A percentile compares a stretch with the other conserved stretches of the same genome.
phyloP scores from a whole-genome alignment of 2,113 vertebrate species.

The Hepsetus odoe region DNA sequence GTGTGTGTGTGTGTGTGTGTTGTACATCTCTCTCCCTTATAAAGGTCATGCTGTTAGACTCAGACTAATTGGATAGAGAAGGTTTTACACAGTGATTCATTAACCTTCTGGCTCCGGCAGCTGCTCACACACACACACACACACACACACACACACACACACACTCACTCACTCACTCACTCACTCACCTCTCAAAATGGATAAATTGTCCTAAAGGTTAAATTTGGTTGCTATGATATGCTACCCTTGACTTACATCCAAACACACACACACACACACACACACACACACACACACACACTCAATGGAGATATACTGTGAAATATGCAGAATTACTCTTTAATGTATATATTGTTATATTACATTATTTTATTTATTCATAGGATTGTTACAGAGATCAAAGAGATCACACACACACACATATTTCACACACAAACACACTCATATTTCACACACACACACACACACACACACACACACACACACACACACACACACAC shows the following conservation, averaged over 20 bases:
- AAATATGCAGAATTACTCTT: no score
- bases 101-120: constrained; percentile 56
- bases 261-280: neutral
- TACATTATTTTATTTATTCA: neutral
- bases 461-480: constrained; percentile 14
- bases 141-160: constrained; percentile 16
- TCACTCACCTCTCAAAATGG: neutral
- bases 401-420: constrained; percentile 1
- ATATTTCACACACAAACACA: constrained; percentile 10
- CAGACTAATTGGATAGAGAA: constrained; percentile 53
- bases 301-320: neutral
- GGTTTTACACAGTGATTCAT: constrained; percentile 59
- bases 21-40: constrained; percentile 24
- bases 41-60: constrained; percentile 42
- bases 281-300: neutral
- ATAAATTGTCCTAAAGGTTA: constrained; percentile 12
- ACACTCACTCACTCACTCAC: constrained; percentile 24
- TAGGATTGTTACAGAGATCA: neutral
- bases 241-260: neutral
- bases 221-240: neutral
- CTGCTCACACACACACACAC: constrained; percentile 43
- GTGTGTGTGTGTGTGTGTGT: constrained; percentile 27
- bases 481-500: neutral
- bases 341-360: no score
- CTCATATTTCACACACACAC: constrained; percentile 24